These are phyloP conservation scores for Rhyzopertha dominica DNA, from an alignment of 1,140 invertebrate species.

Conservation along the genomic window DNA sequence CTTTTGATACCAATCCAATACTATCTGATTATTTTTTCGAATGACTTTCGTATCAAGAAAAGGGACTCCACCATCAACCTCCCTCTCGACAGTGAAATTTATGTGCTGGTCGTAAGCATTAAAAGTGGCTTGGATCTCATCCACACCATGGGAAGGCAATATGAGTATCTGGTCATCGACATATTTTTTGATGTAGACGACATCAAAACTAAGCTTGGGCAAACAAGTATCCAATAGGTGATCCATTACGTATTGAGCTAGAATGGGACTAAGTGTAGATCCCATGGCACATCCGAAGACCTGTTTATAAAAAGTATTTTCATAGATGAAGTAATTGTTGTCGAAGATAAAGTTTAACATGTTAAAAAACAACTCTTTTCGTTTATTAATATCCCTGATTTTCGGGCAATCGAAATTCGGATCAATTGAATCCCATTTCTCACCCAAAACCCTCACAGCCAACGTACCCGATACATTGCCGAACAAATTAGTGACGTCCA, in stretches of 20 bases:
- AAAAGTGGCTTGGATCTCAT: too few species aligned
- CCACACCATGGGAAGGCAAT: not conserved
- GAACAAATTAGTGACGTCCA: too few species aligned
- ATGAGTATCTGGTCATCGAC: not conserved
- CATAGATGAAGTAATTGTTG: not conserved
- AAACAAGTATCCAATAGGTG: not conserved
- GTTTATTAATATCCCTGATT: not conserved
- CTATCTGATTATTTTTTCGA: too few species aligned
- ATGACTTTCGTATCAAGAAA: too few species aligned
- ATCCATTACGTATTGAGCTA: slow-evolving; percentile 5
- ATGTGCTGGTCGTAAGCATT: too few species aligned
- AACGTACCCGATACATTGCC: too few species aligned
- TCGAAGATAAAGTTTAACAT: slow-evolving; percentile 1
- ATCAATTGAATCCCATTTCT: too few species aligned
- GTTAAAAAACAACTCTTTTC: not conserved
- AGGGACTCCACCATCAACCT: too few species aligned
- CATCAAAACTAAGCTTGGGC: not conserved
- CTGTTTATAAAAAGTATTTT: not conserved
- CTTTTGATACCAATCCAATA: too few species aligned
- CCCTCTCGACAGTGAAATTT: too few species aligned
- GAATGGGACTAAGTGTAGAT: slow-evolving; percentile 1
- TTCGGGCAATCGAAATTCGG: too few species aligned
- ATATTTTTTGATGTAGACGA: slow-evolving; percentile 2
- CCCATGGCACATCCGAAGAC: slow-evolving; percentile 3
- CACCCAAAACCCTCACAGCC: too few species aligned